phyloP scores from a whole-genome alignment of 1,140 invertebrate species.

The Dreissena rostriformis region DNA sequence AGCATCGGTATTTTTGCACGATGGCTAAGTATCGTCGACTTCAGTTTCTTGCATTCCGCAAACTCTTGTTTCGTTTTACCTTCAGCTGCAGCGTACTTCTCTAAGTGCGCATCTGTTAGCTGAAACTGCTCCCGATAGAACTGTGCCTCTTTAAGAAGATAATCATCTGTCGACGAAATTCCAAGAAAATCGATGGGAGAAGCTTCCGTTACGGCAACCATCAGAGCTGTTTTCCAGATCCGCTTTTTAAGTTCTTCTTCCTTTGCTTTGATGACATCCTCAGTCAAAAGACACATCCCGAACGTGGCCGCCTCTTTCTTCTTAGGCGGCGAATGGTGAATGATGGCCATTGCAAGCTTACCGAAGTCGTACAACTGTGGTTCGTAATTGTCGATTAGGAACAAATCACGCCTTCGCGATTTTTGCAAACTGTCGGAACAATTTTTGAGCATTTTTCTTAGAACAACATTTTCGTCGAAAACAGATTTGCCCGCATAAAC shows the following conservation, averaged over 20 bases:
- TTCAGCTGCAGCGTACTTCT: neutral
- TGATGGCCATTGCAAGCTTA: neutral
- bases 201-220: neutral
- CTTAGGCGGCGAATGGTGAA: neutral
- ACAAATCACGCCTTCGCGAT: neutral
- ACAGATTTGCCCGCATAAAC: neutral
- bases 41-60: neutral
- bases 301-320: neutral
- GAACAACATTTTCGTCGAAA: neutral
- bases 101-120: neutral
- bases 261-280: neutral
- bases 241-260: neutral
- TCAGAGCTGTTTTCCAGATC: neutral
- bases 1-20: too few species aligned
- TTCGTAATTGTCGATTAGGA: neutral
- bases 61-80: neutral
- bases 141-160: neutral
- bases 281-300: neutral
- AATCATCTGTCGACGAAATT: neutral
- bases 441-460: neutral
- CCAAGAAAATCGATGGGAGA: neutral
- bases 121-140: conserved; percentile 2
- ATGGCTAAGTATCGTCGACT: too few species aligned
- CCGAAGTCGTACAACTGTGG: neutral
- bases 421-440: neutral